Evolutionary conservation across 1,140 invertebrate species (phyloP).

Genomic region (Heliconius himera): DNA sequence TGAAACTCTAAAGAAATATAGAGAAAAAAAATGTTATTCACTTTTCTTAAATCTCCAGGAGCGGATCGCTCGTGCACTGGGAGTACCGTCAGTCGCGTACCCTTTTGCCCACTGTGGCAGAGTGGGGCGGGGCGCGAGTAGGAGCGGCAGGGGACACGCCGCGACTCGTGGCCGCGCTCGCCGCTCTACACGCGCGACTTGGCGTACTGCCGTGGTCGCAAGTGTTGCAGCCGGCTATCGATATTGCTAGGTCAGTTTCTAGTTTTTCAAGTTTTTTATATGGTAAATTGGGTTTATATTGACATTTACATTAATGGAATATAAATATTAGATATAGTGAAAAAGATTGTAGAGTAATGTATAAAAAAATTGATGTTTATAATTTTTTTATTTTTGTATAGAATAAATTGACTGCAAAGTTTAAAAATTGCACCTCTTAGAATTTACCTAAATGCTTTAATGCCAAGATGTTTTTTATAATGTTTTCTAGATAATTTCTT

Average conservation of each 20-base stretch:
- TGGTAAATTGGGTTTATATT: too few species aligned
- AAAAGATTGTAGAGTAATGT: too few species aligned
- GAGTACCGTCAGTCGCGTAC: constrained; percentile 79
- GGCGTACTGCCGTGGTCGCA: constrained; percentile 86
- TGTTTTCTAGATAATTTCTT: too few species aligned
- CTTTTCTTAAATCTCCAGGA: constrained; percentile 76
- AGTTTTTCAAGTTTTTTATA: too few species aligned
- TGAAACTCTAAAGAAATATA: background rate
- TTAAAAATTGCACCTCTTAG: too few species aligned
- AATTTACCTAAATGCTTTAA: too few species aligned
- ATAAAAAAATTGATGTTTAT: too few species aligned
- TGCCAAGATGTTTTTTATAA: too few species aligned
- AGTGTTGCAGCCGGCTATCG: constrained; percentile 84
- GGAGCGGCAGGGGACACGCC: constrained; percentile 38
- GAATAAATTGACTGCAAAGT: too few species aligned
- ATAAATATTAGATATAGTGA: too few species aligned
- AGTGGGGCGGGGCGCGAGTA: constrained; percentile 51
- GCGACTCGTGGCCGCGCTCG: constrained; percentile 56
- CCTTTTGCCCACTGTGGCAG: constrained; percentile 46
- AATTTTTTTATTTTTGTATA: too few species aligned
- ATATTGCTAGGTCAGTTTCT: constrained; percentile 81
- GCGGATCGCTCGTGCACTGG: constrained; percentile 88
- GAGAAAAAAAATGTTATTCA: background rate
- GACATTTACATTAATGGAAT: too few species aligned
- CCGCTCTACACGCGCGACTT: constrained; percentile 80